Conservation (phyloP, 2,797 vertebrate genomes). For the Psittacula derbiana region DNA sequence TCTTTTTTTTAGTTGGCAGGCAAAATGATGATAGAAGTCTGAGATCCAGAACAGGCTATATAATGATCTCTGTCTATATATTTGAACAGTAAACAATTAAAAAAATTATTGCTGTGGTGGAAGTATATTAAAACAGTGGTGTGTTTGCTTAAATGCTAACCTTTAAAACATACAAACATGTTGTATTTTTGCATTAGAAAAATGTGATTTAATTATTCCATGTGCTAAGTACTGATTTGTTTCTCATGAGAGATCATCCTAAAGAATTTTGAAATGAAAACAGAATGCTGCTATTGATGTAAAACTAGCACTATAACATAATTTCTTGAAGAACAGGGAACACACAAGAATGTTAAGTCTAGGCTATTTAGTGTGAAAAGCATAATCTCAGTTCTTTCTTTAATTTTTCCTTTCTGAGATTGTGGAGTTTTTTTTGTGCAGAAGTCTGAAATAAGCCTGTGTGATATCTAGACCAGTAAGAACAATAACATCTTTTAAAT, state of each 20-base stretch:
- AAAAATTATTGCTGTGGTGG: neutral
- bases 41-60: slow-evolving; percentile 22
- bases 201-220: neutral
- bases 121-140: neutral
- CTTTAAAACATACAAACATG: neutral
- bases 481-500: neutral
- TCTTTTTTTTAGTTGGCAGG: slow-evolving; percentile 33
- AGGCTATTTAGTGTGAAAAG: neutral
- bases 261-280: neutral
- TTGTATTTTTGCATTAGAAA: neutral
- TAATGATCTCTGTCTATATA: neutral
- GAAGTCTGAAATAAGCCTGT: neutral
- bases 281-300: neutral
- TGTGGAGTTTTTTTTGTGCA: neutral
- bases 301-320: fast-evolving
- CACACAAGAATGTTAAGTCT: neutral
- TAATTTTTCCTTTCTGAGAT: neutral
- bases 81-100: neutral
- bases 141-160: neutral
- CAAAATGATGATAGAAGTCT: slow-evolving; percentile 22
- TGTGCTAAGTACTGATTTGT: neutral
- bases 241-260: neutral
- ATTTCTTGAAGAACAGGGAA: neutral
- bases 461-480: neutral
- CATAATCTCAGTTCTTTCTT: neutral